Evolutionary conservation across 2,113 vertebrate species (phyloP).

Genomic region (Silurus asotus): DNA sequence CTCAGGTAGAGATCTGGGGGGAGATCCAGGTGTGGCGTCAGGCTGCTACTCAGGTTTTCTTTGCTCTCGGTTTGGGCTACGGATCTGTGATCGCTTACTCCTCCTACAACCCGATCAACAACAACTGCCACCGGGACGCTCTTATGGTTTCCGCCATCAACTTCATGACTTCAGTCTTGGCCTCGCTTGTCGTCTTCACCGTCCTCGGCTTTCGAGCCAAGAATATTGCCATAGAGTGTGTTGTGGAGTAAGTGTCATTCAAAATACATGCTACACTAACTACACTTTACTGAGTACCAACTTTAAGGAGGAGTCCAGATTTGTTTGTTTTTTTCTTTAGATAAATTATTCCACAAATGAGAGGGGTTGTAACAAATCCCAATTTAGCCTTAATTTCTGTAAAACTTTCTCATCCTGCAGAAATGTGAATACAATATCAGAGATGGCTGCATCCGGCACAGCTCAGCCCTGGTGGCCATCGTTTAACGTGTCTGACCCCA

Average conservation of each 20-base stretch:
- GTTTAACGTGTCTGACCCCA: slow-evolving; percentile 68
- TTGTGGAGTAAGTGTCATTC: slow-evolving; percentile 67
- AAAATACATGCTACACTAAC: too few relatives aligned
- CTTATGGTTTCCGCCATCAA: slow-evolving; percentile 93
- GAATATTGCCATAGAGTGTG: slow-evolving; percentile 87
- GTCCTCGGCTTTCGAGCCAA: slow-evolving; percentile 97
- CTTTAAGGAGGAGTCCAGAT: too few relatives aligned
- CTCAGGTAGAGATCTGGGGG: slow-evolving; percentile 90
- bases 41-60: slow-evolving; percentile 96
- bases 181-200: slow-evolving; percentile 92
- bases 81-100: slow-evolving; percentile 97
- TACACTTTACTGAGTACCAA: too few relatives aligned
- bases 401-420: slow-evolving; percentile 52
- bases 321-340: too few relatives aligned
- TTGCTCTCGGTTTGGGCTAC: slow-evolving; percentile 95
- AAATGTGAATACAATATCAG: slow-evolving; percentile 65
- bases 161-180: slow-evolving; percentile 94
- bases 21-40: slow-evolving; percentile 94
- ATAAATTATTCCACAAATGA: too few relatives aligned
- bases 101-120: slow-evolving; percentile 96
- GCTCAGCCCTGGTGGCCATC: slow-evolving; percentile 60
- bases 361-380: neutral
- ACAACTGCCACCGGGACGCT: slow-evolving; percentile 97
- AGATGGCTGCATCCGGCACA: slow-evolving; percentile 49
- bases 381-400: neutral